Percentiles rank a stretch among this genome's conserved stretches.
phyloP scores from a whole-genome alignment of 2,113 vertebrate species.

The Thamnaconus septentrionalis region DNA sequence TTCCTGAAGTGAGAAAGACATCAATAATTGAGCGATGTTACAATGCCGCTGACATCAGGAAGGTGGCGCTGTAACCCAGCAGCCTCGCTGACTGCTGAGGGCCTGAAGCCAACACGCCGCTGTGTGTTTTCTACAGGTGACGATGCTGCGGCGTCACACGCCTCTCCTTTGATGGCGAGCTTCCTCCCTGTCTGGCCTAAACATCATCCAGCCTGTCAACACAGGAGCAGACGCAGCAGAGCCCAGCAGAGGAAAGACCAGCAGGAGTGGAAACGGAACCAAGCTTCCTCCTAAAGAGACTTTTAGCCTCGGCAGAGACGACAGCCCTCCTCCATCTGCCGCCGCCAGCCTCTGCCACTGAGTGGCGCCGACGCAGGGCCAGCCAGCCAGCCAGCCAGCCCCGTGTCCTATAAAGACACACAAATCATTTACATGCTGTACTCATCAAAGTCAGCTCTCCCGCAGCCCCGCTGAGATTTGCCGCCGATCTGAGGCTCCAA shows the following conservation, averaged over 20 bases:
- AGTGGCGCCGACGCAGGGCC: slow-evolving; percentile 54
- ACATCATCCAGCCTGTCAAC: too few species aligned
- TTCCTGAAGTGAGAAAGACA: slow-evolving; percentile 60
- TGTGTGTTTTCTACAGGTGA: too few species aligned
- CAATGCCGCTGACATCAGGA: too few species aligned
- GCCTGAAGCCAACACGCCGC: too few species aligned
- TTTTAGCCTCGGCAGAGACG: slow-evolving; percentile 8
- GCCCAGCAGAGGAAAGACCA: neutral
- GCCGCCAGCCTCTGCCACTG: slow-evolving; percentile 59
- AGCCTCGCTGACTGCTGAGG: too few species aligned
- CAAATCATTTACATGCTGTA: slow-evolving; percentile 84
- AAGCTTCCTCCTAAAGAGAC: neutral
- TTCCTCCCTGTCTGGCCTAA: too few species aligned
- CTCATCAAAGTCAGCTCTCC: slow-evolving; percentile 80
- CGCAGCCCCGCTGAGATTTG: slow-evolving; percentile 72
- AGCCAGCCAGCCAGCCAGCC: slow-evolving; percentile 68
- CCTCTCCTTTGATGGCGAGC: too few species aligned
- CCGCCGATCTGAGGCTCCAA: slow-evolving; percentile 72
- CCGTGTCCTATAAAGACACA: slow-evolving; percentile 77
- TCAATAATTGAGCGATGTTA: slow-evolving; percentile 66
- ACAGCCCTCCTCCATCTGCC: slow-evolving; percentile 58
- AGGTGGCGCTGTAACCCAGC: too few species aligned
- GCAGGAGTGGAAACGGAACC: slow-evolving; percentile 28
- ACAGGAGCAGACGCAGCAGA: neutral
- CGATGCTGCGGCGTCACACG: too few species aligned